Percentiles rank a stretch among this genome's conserved stretches.
Evolutionary conservation across 2,797 vertebrate genomes (phyloP).

Genomic region (Brachymystax lenok): DNA sequence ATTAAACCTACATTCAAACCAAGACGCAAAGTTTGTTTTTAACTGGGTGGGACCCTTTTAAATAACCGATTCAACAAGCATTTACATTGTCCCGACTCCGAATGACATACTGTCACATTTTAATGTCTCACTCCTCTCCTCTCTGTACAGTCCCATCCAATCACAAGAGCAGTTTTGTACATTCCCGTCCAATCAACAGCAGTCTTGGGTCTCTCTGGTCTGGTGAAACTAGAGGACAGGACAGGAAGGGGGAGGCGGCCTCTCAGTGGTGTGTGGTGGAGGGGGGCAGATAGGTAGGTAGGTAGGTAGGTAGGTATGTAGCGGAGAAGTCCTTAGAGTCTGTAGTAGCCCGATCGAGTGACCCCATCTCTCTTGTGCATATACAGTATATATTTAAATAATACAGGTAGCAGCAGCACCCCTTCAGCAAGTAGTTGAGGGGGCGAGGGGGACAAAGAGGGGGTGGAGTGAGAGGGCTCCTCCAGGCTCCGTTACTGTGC

Average conservation of each 20-base stretch:
- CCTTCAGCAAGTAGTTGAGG: slow-evolving; percentile 67
- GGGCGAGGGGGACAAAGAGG: slow-evolving; percentile 51
- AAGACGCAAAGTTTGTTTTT: slow-evolving; percentile 69
- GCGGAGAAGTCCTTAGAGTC: slow-evolving; percentile 50
- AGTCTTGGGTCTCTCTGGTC: slow-evolving; percentile 52
- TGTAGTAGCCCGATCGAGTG: slow-evolving; percentile 55
- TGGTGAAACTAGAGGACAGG: slow-evolving; percentile 18
- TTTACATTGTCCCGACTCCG: slow-evolving; percentile 54
- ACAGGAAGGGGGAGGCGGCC: slow-evolving; percentile 33
- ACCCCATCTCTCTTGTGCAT: slow-evolving; percentile 74
- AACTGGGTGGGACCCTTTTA: slow-evolving; percentile 63
- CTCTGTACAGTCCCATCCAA: slow-evolving; percentile 40
- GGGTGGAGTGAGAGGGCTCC: slow-evolving; percentile 44
- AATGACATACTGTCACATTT: slow-evolving; percentile 34
- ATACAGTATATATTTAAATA: slow-evolving; percentile 78
- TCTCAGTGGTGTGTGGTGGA: slow-evolving; percentile 51
- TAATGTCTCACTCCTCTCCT: slow-evolving; percentile 39
- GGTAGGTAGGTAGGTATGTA: slow-evolving; percentile 9
- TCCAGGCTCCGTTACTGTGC: slow-evolving; percentile 60
- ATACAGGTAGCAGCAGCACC: slow-evolving; percentile 93
- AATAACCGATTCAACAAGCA: slow-evolving; percentile 72
- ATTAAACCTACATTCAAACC: slow-evolving; percentile 82
- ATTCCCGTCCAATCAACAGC: slow-evolving; percentile 54
- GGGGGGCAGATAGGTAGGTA: slow-evolving; percentile 9
- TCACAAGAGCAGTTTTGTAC: slow-evolving; percentile 53